Percentiles rank a stretch among this genome's conserved stretches.
Evolutionary conservation across 2,113 vertebrate genomes (phyloP).

Genomic region (Hemichromis elongatus): DNA sequence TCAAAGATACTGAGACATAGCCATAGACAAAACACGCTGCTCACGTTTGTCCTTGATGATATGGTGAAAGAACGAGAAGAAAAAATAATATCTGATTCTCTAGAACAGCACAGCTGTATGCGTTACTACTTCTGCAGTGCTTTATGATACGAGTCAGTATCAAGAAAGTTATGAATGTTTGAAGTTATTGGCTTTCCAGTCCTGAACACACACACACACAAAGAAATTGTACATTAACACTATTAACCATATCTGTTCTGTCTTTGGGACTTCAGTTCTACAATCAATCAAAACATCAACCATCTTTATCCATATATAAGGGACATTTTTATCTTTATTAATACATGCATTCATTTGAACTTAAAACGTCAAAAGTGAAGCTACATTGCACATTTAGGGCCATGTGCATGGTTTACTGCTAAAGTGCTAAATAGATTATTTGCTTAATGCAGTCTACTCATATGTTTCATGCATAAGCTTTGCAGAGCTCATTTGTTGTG

Average conservation of each 20-base stretch:
- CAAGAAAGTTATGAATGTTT: neutral
- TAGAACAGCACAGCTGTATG: neutral
- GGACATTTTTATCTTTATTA: neutral
- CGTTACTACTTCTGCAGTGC: neutral
- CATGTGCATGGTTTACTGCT: neutral
- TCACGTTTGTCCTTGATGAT: neutral
- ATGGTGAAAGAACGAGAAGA: neutral
- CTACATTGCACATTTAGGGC: neutral
- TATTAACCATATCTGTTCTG: neutral
- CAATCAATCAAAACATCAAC: neutral
- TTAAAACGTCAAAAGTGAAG: neutral
- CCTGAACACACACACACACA: neutral
- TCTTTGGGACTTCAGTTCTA: neutral
- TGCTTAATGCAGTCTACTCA: neutral
- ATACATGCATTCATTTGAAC: neutral
- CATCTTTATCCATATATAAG: neutral
- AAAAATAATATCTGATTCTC: neutral
- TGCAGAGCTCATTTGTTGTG: slow-evolving; percentile 19
- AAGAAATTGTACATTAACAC: neutral
- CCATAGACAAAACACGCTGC: neutral
- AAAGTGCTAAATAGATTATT: neutral
- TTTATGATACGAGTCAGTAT: neutral
- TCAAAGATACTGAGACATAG: neutral
- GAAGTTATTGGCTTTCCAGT: neutral
- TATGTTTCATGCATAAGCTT: neutral